A percentile compares a stretch with the other conserved stretches of the same genome.
phyloP scores from a whole-genome alignment of 2,113 vertebrate genomes.

The Pandion haliaetus region DNA sequence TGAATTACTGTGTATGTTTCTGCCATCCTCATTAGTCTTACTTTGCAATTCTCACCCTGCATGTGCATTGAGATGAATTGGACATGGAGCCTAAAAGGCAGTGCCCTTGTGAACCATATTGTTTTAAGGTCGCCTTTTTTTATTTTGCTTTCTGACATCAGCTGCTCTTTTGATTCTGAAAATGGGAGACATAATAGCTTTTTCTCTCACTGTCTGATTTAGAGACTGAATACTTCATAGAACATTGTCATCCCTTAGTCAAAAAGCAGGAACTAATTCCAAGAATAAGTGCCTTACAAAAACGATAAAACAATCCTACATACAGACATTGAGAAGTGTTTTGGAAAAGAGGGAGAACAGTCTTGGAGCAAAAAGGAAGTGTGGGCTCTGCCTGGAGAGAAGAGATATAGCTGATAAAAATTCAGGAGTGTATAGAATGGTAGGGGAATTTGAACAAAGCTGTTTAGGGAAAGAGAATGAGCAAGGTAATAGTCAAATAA shows the following conservation, averaged over 20 bases:
- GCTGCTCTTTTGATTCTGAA: neutral
- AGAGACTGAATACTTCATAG: neutral
- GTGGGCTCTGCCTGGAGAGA: neutral
- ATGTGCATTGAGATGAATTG: neutral
- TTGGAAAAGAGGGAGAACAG: neutral
- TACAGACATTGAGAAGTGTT: neutral
- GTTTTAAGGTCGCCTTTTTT: neutral
- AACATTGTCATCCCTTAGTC: neutral
- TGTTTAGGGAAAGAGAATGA: neutral
- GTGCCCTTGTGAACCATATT: neutral
- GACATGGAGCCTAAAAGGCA: neutral
- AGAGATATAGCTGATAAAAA: neutral
- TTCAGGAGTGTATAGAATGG: neutral
- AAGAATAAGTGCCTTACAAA: neutral
- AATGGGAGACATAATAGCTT: neutral
- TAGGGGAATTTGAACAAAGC: neutral
- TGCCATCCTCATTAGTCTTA: conserved; percentile 35
- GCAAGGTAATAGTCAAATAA: neutral
- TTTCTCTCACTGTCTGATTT: neutral
- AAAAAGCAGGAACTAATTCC: neutral
- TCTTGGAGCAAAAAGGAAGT: neutral
- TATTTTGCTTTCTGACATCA: neutral
- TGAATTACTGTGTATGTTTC: conserved; percentile 37
- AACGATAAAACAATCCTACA: neutral
- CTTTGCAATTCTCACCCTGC: neutral